Base-by-base conservation (phyloP, 2,888 invertebrate species). In the Caenorhabditis doughertyi region DNA sequence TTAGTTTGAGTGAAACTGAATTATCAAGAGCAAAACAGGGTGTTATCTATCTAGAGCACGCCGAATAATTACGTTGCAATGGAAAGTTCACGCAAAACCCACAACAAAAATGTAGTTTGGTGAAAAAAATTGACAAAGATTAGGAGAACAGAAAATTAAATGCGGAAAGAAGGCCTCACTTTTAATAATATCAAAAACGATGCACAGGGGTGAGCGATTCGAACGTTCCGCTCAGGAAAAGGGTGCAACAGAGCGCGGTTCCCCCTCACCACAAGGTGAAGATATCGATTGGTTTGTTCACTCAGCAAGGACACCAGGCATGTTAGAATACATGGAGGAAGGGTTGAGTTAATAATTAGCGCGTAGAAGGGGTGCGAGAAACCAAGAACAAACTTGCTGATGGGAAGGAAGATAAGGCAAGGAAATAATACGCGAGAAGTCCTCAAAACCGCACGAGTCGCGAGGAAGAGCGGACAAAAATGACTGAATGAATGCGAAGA, bases 221-320 rank as follows among this genome's bases (percentile, higher is more conserved):
- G 72, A 72, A 72, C 29, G 53, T 65, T 74, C 65, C 74, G 74
- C 74, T 21, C 18, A 27, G 32, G 32, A 4, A 16, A 3, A 56
- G 16, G 9, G 74, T 67, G 32, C 74, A 49, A 11, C 44, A 11
- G 74, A 53, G 73, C 64, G 60, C 53, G 11, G n/a, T 44, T 73
- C 53, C 64, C 62, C 35, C 13, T 16, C 71, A 7, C 44, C 32
- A 16, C 18, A 7, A 11, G 9, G 25, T 5, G 27, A 4, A 13
- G 23, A 27, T 64, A 73, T 73, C 27, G 73, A 72, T 72, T 9
- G 39, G 42, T 16, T 2, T 25, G 27, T 25, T 47, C 35, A 58
- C 71, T 21, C 3, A 16, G 13, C 8, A n/a, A 13, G 32, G 3
- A 9, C 32, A 32, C 9, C 32, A 32, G 4, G 9, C 32, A 32